Conservation (phyloP, 1,140 invertebrate species). For the Bombus picipes region DNA sequence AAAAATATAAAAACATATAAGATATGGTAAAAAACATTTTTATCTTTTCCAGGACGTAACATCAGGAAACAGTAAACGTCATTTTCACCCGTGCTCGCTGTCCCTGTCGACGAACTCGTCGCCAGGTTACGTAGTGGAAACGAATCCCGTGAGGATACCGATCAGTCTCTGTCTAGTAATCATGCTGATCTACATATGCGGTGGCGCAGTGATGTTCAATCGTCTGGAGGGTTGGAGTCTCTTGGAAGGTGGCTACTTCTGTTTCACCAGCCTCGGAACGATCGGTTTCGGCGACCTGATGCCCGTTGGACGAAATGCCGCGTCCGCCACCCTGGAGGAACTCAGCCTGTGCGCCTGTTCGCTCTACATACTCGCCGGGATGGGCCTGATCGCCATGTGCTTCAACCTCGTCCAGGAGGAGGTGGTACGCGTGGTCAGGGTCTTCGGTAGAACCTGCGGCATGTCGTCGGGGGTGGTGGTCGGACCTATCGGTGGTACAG, state of each 20-base stretch:
- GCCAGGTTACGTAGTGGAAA: conserved; percentile 70
- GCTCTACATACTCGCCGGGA: conserved; percentile 95
- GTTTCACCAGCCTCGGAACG: conserved; percentile 95
- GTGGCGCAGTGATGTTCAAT: conserved; percentile 95
- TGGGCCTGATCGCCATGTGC: conserved; percentile 98
- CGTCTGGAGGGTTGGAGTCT: conserved; percentile 95
- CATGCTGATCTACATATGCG: conserved; percentile 94
- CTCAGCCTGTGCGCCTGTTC: conserved; percentile 91
- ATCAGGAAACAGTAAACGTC: conserved; percentile 70
- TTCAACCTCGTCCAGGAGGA: conserved; percentile 98
- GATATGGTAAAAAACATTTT: background rate
- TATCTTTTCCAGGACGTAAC: conserved; percentile 60
- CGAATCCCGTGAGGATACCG: conserved; percentile 87
- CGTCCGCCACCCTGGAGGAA: conserved; percentile 88
- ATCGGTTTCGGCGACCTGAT: conserved; percentile 94
- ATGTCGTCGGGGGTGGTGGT: conserved; percentile 77
- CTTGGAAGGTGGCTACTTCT: conserved; percentile 95
- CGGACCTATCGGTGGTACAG: conserved; percentile 79
- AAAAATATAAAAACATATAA: background rate
- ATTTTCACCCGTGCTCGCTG: conserved; percentile 76
- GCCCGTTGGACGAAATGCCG: conserved; percentile 87
- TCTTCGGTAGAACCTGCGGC: conserved; percentile 82
- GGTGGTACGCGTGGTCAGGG: conserved; percentile 87
- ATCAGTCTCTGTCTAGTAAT: conserved; percentile 94
- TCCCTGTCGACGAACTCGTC: conserved; percentile 74